Evolutionary conservation across 2,888 invertebrate species (phyloP).

Genomic region (Horisme vitalbata): DNA sequence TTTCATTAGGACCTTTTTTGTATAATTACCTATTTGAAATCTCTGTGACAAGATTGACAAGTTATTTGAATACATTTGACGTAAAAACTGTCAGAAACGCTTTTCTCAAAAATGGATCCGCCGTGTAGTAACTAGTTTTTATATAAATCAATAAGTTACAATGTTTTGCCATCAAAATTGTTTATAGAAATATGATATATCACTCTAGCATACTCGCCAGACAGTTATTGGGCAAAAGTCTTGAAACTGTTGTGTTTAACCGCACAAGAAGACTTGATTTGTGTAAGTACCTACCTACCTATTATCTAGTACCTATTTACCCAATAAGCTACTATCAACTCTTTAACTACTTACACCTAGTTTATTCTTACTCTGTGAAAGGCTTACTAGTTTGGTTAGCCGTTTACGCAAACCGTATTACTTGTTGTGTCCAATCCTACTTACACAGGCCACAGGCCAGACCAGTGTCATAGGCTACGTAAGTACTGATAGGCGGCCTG

Average conservation of each 20-base stretch:
- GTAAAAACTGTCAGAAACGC: neutral
- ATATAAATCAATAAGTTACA: slow-evolving; percentile 26
- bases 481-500: no score
- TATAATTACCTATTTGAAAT: neutral
- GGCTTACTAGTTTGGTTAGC: no score
- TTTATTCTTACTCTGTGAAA: neutral
- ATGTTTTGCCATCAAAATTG: slow-evolving; percentile 39
- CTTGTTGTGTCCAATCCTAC: no score
- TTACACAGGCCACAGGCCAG: no score
- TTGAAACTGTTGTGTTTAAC: slow-evolving; percentile 34
- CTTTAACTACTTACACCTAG: neutral
- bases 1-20: no score
- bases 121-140: slow-evolving; percentile 22
- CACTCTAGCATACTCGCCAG: slow-evolving; percentile 49
- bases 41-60: slow-evolving; percentile 5
- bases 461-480: no score
- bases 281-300: slow-evolving; percentile 35
- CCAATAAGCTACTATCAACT: no score
- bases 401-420: no score
- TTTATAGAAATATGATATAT: slow-evolving; percentile 61
- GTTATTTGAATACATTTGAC: neutral
- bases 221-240: slow-evolving; percentile 40
- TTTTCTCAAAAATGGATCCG: slow-evolving; percentile 21
- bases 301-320: no score
- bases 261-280: slow-evolving; percentile 27